Percentiles rank a stretch among this genome's conserved stretches.
These are phyloP conservation scores for Onthophagus sagittarius DNA, from an alignment of 2,888 invertebrate species.

Conservation along the genomic window DNA sequence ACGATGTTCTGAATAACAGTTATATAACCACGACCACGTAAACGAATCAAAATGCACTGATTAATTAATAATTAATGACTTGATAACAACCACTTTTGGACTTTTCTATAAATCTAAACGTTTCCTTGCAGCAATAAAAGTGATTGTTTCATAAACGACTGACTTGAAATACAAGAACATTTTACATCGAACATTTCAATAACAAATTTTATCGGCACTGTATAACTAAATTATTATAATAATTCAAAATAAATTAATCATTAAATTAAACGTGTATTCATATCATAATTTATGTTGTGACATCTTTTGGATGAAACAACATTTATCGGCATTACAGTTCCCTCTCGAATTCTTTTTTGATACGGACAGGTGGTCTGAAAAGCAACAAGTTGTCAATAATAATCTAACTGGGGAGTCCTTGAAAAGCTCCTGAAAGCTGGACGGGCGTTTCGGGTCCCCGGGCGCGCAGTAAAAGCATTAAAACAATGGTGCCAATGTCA, in stretches of 20 bases:
- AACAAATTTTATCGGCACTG: too few species aligned
- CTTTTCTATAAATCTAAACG: not conserved
- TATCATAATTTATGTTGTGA: too few species aligned
- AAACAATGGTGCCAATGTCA: not conserved
- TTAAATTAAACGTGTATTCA: too few species aligned
- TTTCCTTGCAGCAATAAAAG: not conserved
- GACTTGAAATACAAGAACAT: not conserved
- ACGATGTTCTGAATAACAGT: slow-evolving; percentile 41
- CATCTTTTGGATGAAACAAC: too few species aligned
- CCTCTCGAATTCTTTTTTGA: too few species aligned
- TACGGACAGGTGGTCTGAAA: not conserved
- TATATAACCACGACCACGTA: slow-evolving; percentile 15
- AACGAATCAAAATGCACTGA: not conserved
- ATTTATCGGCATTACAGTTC: too few species aligned
- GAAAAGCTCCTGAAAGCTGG: not conserved
- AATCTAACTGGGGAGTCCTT: not conserved
- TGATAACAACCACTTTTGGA: not conserved
- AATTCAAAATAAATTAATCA: too few species aligned
- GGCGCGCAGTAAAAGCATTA: not conserved
- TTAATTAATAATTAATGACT: too few species aligned
- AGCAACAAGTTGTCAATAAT: not conserved
- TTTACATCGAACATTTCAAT: too few species aligned
- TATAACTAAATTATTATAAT: too few species aligned
- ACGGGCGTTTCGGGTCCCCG: not conserved
- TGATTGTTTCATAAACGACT: not conserved